Evolutionary conservation across 2,888 invertebrate genomes (phyloP).

Genomic region (Hemistola chrysoprasaria): DNA sequence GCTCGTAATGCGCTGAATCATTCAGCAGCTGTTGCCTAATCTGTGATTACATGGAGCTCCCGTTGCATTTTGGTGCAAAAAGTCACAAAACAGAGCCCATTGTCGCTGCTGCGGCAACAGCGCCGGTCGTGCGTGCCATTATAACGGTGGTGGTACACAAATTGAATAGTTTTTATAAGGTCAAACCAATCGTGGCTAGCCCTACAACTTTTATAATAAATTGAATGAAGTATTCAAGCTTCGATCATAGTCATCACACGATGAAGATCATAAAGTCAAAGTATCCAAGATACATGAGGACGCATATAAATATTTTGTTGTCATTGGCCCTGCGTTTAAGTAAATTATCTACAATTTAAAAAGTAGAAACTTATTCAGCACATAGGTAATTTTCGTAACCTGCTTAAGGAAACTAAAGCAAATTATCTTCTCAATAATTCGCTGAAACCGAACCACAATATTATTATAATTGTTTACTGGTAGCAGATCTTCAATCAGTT

Average conservation of each 20-base stretch:
- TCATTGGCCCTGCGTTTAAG: too few relatives aligned
- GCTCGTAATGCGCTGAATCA: conserved; percentile 70
- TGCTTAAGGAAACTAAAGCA: too few relatives aligned
- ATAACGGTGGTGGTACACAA: conserved; percentile 70
- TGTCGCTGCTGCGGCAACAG: conserved; percentile 37
- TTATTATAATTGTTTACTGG: too few relatives aligned
- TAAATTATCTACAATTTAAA: too few relatives aligned
- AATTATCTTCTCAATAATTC: too few relatives aligned
- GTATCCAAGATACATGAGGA: too few relatives aligned
- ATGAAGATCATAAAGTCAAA: conserved; percentile 3
- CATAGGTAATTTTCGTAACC: too few relatives aligned
- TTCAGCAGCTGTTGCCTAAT: conserved; percentile 24
- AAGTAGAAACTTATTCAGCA: too few relatives aligned
- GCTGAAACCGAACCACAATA: too few relatives aligned
- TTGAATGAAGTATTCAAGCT: conserved; percentile 52
- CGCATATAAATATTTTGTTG: too few relatives aligned
- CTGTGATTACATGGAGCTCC: conserved; percentile 35
- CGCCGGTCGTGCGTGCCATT: conserved; percentile 62
- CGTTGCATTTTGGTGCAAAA: conserved; percentile 74
- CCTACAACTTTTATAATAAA: conserved; percentile 50
- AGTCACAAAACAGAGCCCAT: conserved; percentile 44
- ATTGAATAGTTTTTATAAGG: conserved; percentile 66
- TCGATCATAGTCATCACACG: too few relatives aligned
- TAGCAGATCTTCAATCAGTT: background rate
- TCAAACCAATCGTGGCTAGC: conserved; percentile 53